Conservation (phyloP, 2,888 invertebrate genomes). For the Pheosia tremula region DNA sequence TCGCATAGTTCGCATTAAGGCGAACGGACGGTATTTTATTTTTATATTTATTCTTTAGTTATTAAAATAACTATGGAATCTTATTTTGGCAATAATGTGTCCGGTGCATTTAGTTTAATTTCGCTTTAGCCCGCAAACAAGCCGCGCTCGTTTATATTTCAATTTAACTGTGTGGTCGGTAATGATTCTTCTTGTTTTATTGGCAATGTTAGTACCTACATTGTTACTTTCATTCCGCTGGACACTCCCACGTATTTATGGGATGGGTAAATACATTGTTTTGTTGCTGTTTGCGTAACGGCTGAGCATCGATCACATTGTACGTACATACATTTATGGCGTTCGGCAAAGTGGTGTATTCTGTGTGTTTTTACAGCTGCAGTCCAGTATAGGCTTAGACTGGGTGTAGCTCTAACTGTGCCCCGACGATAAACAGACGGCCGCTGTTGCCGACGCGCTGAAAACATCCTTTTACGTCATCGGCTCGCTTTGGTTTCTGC, state of each 20-base stretch:
- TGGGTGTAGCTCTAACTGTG: slow-evolving; percentile 74
- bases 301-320: slow-evolving; percentile 52
- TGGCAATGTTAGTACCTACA: neutral
- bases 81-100: neutral
- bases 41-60: neutral
- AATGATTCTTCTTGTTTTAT: slow-evolving; percentile 1
- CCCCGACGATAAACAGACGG: slow-evolving; percentile 81
- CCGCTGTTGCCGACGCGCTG: slow-evolving; percentile 75
- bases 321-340: slow-evolving; percentile 55
- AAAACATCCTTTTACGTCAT: slow-evolving; percentile 85
- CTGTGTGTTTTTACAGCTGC: slow-evolving; percentile 80
- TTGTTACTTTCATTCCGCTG: slow-evolving; percentile 18
- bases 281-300: slow-evolving; percentile 55
- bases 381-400: slow-evolving; percentile 69
- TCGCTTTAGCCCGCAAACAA: neutral
- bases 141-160: neutral
- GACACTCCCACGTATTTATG: slow-evolving; percentile 17
- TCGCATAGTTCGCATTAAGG: slow-evolving; percentile 45
- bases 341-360: slow-evolving; percentile 66
- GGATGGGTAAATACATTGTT: slow-evolving; percentile 39
- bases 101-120: neutral
- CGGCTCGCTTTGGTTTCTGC: slow-evolving; percentile 69
- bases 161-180: neutral
- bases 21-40: slow-evolving; percentile 13
- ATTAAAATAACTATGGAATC: neutral